phyloP scores from a whole-genome alignment of 2,797 vertebrate genomes.

The Uromys caudimaculatus region DNA sequence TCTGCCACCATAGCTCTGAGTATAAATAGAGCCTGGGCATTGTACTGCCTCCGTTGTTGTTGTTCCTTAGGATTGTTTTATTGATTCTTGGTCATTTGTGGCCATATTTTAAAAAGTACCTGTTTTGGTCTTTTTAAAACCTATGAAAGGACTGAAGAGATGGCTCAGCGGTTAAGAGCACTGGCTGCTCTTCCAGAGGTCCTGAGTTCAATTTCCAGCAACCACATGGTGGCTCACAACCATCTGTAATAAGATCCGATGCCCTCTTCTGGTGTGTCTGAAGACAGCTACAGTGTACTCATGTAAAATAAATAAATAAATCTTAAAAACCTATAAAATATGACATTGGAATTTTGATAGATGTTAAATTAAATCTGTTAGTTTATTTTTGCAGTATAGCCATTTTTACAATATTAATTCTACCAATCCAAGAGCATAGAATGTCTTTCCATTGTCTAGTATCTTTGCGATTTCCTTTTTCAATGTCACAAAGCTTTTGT shows the following conservation, averaged over 20 bases:
- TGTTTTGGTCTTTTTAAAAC: not conserved
- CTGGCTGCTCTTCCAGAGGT: too few relatives aligned
- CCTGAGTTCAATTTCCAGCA: too few relatives aligned
- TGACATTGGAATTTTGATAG: not conserved
- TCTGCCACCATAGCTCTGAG: not conserved
- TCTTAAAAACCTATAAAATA: not conserved
- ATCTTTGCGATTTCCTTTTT: not conserved
- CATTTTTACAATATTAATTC: not conserved
- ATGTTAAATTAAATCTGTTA: not conserved
- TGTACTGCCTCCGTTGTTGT: not conserved
- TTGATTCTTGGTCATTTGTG: not conserved
- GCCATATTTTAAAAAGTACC: not conserved
- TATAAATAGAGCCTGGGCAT: not conserved
- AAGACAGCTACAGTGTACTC: too few relatives aligned
- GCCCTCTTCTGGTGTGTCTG: too few relatives aligned
- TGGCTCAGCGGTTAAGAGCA: too few relatives aligned
- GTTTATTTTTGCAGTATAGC: not conserved
- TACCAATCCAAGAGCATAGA: not conserved
- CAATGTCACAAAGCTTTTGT: not conserved
- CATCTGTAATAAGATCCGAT: too few relatives aligned
- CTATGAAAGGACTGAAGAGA: too few relatives aligned
- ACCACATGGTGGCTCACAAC: too few relatives aligned
- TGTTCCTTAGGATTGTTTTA: not conserved
- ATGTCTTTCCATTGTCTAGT: not conserved
- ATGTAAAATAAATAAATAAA: too few relatives aligned